Base-by-base conservation (phyloP, 2,113 vertebrate genomes). In the Saccopteryx bilineata region DNA sequence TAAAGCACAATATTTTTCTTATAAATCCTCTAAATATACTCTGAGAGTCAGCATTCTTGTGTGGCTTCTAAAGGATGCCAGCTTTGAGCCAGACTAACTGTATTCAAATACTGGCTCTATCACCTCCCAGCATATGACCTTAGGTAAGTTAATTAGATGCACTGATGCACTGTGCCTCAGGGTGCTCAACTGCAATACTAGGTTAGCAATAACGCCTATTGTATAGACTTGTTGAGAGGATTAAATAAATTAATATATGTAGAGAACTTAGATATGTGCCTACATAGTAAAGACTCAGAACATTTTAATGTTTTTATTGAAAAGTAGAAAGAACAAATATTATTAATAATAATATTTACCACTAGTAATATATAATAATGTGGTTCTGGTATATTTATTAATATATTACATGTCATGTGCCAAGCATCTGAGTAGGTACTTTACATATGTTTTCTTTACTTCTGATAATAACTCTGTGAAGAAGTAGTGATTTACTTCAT, bases 231-330 rank as follows among this genome's bases (percentile, higher is more conserved):
- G 12, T 78, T 26, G 50, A 65, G 58, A 96, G 13, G 31, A 63
- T 83, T 92, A 69, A 79, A 88, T 66, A 31, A 94, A 65, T 18
- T 90, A 76, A 85, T 33, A 52, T 39, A 39, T 23, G 31, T 33
- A 65, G 63, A 68, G 56, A 83, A 6, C 91, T 94, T 88, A 85
- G 39, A 82, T 33, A 46, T 60, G 17, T 82, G 24, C 50, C 58
- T 79, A 33, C 48, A 75, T 2, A 69, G 17, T 26, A 91, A 65
- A 87, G n/a, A 19, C n/a, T 91, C 71, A 74, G 56, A 78, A 58
- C 23, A 87, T 74, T 87, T 94, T 46, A 89, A 14, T 79, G 58
- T 95, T 95, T 87, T 95, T 87, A 95, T n/a, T 50, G 14, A 68
- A 81, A 26, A 94, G 23, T 52, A 92, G 18, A 82, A 58, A 93